phyloP scores from a whole-genome alignment of 2,888 invertebrate genomes.

The Xylocampa areola region DNA sequence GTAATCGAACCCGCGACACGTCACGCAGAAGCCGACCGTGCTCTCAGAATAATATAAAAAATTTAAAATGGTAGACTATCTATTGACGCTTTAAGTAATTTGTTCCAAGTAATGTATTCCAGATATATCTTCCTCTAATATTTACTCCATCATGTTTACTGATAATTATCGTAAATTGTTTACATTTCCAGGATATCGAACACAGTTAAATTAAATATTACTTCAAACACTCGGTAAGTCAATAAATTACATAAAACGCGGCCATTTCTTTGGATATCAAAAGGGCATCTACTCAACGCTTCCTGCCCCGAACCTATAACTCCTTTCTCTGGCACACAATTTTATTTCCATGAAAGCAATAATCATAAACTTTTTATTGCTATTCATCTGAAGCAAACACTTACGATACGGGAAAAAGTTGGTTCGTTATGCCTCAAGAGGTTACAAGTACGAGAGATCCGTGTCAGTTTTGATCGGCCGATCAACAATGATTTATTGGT shows the following conservation, averaged over 20 bases:
- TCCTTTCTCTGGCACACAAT: conserved; percentile 80
- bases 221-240: conserved; percentile 64
- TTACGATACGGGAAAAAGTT: conserved; percentile 72
- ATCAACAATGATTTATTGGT: conserved; percentile 83
- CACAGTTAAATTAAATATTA: conserved; percentile 47
- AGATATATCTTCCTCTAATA: conserved; percentile 15
- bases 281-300: conserved; percentile 67
- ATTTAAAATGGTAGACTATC: too few species aligned
- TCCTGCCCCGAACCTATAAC: conserved; percentile 69
- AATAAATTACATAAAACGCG: conserved; percentile 68
- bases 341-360: conserved; percentile 86
- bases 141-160: conserved; percentile 25
- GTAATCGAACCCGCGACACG: too few species aligned
- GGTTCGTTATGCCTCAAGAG: conserved; percentile 74
- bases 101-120: too few species aligned
- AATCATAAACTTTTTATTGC: conserved; percentile 88
- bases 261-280: conserved; percentile 65
- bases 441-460: conserved; percentile 77
- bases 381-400: conserved; percentile 83
- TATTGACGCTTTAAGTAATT: too few species aligned
- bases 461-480: conserved; percentile 84
- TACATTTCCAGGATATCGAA: conserved; percentile 37
- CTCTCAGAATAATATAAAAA: too few species aligned
- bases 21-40: too few species aligned
- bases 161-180: conserved; percentile 37